phyloP scores from a whole-genome alignment of 2,888 invertebrate genomes.

The Sinotaia quadrata region DNA sequence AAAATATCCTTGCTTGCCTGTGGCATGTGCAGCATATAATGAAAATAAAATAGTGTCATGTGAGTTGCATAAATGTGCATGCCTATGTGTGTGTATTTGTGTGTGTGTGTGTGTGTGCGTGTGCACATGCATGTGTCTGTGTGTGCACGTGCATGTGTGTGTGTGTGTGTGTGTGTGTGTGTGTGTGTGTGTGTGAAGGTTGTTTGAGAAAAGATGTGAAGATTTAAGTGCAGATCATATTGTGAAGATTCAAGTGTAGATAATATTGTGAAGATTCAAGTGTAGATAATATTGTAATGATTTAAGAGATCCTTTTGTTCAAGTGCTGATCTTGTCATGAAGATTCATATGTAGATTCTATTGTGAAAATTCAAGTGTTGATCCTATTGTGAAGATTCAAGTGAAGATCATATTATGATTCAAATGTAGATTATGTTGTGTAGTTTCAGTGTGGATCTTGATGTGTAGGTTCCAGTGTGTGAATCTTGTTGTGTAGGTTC shows the following conservation, averaged over 20 bases:
- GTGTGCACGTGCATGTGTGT: conserved; percentile 11
- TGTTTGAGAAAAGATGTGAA: background rate
- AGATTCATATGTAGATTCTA: background rate
- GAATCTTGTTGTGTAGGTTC: background rate
- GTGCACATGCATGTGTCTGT: conserved; percentile 1
- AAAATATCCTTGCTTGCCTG: background rate
- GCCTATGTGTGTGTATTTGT: conserved; percentile 5
- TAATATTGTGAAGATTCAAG: background rate
- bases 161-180: background rate
- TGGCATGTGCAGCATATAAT: conserved; percentile 3
- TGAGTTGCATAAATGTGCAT: conserved; percentile 6
- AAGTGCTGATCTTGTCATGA: background rate
- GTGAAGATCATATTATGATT: background rate
- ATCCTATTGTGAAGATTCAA: background rate
- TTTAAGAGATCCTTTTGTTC: too few relatives aligned
- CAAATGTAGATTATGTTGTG: background rate
- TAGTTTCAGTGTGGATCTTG: background rate
- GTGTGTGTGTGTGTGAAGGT: conserved; percentile 2
- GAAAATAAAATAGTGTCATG: conserved; percentile 11
- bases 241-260: background rate
- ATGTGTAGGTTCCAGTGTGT: background rate
- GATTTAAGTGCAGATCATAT: background rate
- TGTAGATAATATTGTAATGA: background rate
- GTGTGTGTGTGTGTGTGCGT: conserved; percentile 15
- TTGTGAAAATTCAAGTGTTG: background rate